These are phyloP conservation scores for Triplophysa yarkandensis DNA, from an alignment of 2,797 vertebrate species.

Conservation along the genomic window DNA sequence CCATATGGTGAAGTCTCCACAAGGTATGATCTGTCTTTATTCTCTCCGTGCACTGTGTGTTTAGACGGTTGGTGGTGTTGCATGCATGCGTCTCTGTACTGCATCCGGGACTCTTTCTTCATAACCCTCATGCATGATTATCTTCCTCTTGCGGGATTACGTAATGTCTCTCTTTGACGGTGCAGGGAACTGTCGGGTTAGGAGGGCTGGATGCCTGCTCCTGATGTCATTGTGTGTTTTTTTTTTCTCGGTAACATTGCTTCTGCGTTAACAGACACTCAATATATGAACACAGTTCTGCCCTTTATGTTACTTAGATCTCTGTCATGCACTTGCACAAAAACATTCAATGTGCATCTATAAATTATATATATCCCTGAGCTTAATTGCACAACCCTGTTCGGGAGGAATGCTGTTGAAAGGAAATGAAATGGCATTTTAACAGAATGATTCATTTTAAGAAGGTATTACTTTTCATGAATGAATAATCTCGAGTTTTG, in stretches of 20 bases:
- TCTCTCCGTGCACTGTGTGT: constrained; percentile 19
- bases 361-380: constrained; percentile 38
- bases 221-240: constrained; percentile 27
- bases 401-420: not conserved
- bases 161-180: not conserved
- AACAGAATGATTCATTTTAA: not conserved
- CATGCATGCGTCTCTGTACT: constrained; percentile 22
- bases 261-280: constrained; percentile 9
- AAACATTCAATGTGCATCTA: not conserved
- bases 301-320: constrained; percentile 22
- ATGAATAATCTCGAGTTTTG: not conserved
- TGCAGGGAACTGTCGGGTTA: constrained; percentile 13
- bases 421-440: not conserved
- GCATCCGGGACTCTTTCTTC: not conserved
- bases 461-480: not conserved
- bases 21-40: constrained; percentile 83
- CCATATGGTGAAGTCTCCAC: constrained; percentile 95
- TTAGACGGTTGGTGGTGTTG: constrained; percentile 27
- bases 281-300: constrained; percentile 4
- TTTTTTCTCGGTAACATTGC: constrained; percentile 1
- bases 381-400: not conserved
- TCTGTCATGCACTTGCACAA: constrained; percentile 19
- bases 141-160: constrained; percentile 2
- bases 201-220: not conserved
- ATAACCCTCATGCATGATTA: constrained; percentile 7